Evolutionary conservation across 1,140 invertebrate species (phyloP).

Genomic region (Callitettix versicolor): DNA sequence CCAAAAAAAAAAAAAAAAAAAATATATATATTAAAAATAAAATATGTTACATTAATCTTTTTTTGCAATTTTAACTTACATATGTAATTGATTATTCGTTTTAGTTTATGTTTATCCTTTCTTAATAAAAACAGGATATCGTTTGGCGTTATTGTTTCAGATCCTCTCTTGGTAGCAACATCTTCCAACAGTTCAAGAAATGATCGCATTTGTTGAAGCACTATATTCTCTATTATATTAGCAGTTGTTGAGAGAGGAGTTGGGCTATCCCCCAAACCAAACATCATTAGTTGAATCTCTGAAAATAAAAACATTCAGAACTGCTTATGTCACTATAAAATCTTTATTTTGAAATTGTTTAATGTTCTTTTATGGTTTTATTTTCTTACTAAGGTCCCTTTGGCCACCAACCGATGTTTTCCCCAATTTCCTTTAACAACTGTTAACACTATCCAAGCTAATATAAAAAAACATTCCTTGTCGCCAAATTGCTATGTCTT

Average conservation of each 20-base stretch:
- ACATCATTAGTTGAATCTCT: slow-evolving; percentile 60
- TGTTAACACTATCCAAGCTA: no score
- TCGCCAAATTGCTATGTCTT: no score
- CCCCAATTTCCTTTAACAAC: no score
- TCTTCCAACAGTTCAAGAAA: slow-evolving; percentile 46
- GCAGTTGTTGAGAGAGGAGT: slow-evolving; percentile 52
- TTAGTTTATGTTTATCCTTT: slow-evolving; percentile 47
- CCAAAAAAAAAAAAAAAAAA: no score
- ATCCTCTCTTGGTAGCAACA: slow-evolving; percentile 36
- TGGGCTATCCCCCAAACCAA: slow-evolving; percentile 58
- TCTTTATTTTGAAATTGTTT: no score
- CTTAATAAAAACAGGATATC: slow-evolving; percentile 56
- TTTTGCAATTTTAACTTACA: slow-evolving; percentile 42
- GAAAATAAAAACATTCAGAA: slow-evolving; percentile 26
- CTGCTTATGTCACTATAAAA: no score
- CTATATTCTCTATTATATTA: slow-evolving; percentile 52
- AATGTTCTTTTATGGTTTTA: no score
- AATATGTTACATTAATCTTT: no score
- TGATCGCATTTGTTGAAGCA: slow-evolving; percentile 46
- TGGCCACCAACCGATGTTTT: no score
- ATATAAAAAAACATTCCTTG: no score
- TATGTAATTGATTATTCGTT: slow-evolving; percentile 44
- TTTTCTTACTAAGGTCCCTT: no score
- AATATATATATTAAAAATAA: no score
- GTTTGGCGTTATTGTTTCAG: slow-evolving; percentile 38